Conservation (phyloP, 2,797 vertebrate genomes). For the Micropoecilia bifurca region DNA sequence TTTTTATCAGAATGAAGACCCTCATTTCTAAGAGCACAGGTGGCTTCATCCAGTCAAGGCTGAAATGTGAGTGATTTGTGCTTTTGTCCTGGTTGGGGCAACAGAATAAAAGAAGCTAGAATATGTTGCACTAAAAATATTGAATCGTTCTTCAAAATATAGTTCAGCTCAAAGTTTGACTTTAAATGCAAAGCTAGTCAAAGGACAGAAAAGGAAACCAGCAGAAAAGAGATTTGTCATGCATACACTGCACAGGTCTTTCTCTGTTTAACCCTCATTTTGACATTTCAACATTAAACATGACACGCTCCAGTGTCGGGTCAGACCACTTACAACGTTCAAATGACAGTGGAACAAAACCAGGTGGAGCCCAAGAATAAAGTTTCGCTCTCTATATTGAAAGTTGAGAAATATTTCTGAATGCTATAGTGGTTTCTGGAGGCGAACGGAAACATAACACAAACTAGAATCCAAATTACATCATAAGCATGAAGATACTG, state of each 20-base stretch:
- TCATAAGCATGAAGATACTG: no score
- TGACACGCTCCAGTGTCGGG: background rate
- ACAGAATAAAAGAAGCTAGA: background rate
- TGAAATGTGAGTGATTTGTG: background rate
- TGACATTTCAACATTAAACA: background rate
- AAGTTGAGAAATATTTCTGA: no score
- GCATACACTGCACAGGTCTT: background rate
- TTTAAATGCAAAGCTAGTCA: background rate
- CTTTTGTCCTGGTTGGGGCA: background rate
- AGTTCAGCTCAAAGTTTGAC: background rate
- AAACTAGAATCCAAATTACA: no score
- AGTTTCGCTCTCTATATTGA: no score
- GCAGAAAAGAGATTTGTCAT: background rate
- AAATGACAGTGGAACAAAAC: background rate
- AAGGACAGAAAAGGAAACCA: background rate
- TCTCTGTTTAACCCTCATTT: background rate
- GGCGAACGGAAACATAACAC: no score
- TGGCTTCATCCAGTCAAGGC: background rate
- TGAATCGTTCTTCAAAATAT: background rate
- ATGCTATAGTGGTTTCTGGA: no score
- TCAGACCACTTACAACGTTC: no score
- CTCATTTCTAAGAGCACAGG: background rate
- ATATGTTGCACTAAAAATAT: background rate
- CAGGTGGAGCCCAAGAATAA: no score
- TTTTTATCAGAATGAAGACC: background rate